Conservation (phyloP, 2,888 invertebrate genomes). For the Agrotis ipsilon region DNA sequence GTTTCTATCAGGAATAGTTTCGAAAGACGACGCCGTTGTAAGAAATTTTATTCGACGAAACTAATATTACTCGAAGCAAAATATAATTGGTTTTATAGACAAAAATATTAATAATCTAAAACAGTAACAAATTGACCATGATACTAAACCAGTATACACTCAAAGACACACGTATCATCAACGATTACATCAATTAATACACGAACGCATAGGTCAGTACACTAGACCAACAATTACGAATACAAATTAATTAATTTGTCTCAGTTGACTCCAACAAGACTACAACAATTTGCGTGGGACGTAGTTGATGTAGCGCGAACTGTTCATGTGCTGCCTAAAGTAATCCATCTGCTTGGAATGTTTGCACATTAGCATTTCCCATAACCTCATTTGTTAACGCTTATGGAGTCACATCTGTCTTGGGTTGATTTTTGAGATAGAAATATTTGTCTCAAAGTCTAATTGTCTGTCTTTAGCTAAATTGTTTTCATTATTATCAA, state of each 20-base stretch:
- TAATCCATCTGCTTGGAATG: constrained; percentile 39
- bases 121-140: background rate
- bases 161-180: constrained; percentile 19
- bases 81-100: background rate
- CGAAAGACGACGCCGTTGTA: background rate
- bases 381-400: constrained; percentile 23
- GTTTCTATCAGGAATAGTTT: background rate
- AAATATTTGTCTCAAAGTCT: background rate
- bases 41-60: background rate
- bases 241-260: constrained; percentile 58
- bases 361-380: constrained; percentile 19
- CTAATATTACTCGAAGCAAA: background rate
- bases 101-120: background rate
- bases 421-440: background rate
- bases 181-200: constrained; percentile 35
- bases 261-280: constrained; percentile 50
- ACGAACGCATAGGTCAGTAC: constrained; percentile 26
- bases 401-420: background rate
- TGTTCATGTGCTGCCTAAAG: constrained; percentile 14
- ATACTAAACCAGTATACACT: background rate
- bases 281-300: constrained; percentile 57
- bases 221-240: constrained; percentile 40
- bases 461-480: background rate
- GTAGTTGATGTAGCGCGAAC: constrained; percentile 11
- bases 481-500: too few relatives aligned